Conservation (phyloP, 2,113 vertebrate species). For the Polyodon spathula region DNA sequence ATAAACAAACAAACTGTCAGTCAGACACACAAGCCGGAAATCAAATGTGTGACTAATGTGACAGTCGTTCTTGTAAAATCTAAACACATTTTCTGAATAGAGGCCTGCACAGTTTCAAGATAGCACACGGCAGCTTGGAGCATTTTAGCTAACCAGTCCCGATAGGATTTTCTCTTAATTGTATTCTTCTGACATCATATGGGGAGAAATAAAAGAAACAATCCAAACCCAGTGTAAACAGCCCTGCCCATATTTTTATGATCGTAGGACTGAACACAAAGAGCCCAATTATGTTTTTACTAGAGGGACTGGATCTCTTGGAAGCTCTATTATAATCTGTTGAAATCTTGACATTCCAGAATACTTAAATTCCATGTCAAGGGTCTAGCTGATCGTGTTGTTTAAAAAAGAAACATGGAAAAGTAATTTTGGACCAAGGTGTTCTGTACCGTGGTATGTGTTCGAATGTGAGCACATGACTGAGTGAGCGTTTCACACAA, state of each 20-base stretch:
- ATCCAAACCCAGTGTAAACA: not conserved
- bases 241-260: not conserved
- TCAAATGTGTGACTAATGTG: constrained; percentile 1
- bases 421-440: too few species aligned
- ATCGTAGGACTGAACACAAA: not conserved
- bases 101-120: constrained; percentile 7
- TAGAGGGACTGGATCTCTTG: too few species aligned
- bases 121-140: constrained; percentile 7
- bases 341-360: too few species aligned
- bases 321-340: too few species aligned
- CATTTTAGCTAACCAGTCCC: constrained; percentile 4
- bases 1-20: not conserved
- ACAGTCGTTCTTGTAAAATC: constrained; percentile 2
- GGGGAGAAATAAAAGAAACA: not conserved
- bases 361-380: too few species aligned
- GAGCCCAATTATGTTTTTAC: too few species aligned
- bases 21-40: not conserved
- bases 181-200: not conserved
- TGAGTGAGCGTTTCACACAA: too few species aligned
- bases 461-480: too few species aligned
- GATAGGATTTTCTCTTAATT: not conserved
- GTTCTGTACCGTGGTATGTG: too few species aligned
- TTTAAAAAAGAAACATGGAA: too few species aligned
- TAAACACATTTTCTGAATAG: constrained; percentile 5
- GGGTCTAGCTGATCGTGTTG: too few species aligned